phyloP scores from a whole-genome alignment of 2,113 vertebrate species.

The Nerophis lumbriciformis region DNA sequence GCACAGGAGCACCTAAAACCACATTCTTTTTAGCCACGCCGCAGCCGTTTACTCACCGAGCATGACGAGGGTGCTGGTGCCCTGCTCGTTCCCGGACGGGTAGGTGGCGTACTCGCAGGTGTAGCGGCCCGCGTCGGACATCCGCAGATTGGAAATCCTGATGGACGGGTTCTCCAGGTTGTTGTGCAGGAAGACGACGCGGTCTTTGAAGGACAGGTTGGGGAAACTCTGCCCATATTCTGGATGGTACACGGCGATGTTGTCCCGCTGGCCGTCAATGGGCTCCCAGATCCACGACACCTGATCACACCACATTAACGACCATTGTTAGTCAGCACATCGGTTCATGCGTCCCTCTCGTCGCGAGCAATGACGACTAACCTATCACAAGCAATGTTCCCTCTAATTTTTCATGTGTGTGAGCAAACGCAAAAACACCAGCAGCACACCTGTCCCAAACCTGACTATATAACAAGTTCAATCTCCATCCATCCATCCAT shows the following conservation, averaged over 20 bases:
- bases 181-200: slow-evolving; percentile 61
- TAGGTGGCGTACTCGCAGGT: slow-evolving; percentile 83
- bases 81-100: slow-evolving; percentile 77
- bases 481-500: too few species aligned
- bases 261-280: slow-evolving; percentile 53
- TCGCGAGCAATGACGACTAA: too few species aligned
- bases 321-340: too few species aligned
- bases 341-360: too few species aligned
- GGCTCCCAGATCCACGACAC: slow-evolving; percentile 77
- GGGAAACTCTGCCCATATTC: slow-evolving; percentile 73
- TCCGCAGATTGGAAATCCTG: slow-evolving; percentile 58
- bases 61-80: slow-evolving; percentile 70
- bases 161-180: slow-evolving; percentile 74
- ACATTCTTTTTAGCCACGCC: too few species aligned
- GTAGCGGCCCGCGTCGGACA: slow-evolving; percentile 78
- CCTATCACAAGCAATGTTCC: too few species aligned
- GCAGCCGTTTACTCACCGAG: slow-evolving; percentile 55
- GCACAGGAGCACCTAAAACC: background rate
- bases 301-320: background rate
- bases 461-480: too few species aligned
- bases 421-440: too few species aligned
- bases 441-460: too few species aligned
- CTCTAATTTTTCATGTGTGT: too few species aligned
- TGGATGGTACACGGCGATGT: slow-evolving; percentile 78
- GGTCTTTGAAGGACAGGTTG: slow-evolving; percentile 44